Conservation (phyloP, 2,113 vertebrate species). For the Erinaceus europaeus region DNA sequence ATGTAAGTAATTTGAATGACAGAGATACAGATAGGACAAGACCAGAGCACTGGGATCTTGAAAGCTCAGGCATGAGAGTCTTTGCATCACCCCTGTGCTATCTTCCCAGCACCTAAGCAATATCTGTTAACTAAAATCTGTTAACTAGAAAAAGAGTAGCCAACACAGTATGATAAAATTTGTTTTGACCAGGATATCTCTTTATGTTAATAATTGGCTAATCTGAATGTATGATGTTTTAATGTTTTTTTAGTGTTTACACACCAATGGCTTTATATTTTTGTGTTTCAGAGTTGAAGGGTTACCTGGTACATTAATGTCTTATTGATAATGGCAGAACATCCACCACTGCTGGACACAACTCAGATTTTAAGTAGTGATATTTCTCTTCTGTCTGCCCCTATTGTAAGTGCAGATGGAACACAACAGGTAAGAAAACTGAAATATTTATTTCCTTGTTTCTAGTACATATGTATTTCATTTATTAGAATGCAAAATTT, state of each 20-base stretch:
- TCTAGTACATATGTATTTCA: neutral
- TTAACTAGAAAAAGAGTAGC: conserved; percentile 18
- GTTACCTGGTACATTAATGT: conserved; percentile 86
- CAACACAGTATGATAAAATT: neutral
- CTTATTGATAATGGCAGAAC: conserved; percentile 95
- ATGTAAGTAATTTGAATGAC: too few relatives aligned
- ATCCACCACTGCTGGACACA: conserved; percentile 94
- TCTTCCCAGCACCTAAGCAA: too few relatives aligned
- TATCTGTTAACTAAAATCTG: too few relatives aligned
- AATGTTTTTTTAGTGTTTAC: conserved; percentile 14
- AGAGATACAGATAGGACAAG: too few relatives aligned
- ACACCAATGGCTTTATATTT: conserved; percentile 46
- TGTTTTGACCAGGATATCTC: neutral
- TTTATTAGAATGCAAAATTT: conserved; percentile 27
- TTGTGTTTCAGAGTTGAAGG: conserved; percentile 77
- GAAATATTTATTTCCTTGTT: neutral
- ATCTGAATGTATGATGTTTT: neutral
- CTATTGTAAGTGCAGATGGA: conserved; percentile 95
- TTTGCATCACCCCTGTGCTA: too few relatives aligned
- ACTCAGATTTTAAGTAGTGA: conserved; percentile 93
- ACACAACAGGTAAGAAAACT: conserved; percentile 93
- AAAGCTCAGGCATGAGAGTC: too few relatives aligned
- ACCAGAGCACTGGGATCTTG: too few relatives aligned
- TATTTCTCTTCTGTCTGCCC: conserved; percentile 91
- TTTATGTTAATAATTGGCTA: conserved; percentile 19